A percentile compares a stretch with the other conserved stretches of the same genome.
Conservation (phyloP, 2,797 vertebrate genomes). For the Darevskia mixta region DNA sequence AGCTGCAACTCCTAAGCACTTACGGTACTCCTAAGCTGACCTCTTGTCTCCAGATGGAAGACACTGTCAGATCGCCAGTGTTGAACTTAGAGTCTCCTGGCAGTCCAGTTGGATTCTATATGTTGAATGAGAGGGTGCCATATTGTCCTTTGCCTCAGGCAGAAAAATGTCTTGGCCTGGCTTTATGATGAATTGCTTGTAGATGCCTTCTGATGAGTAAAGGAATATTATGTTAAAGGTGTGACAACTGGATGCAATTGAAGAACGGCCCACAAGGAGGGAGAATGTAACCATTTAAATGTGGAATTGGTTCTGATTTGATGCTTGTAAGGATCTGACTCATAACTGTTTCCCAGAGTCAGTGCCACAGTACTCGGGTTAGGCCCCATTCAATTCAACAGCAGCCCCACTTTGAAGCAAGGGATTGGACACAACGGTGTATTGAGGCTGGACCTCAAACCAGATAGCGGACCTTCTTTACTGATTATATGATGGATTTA, state of each 20-base stretch:
- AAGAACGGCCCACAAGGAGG: not conserved
- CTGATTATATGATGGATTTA: not conserved
- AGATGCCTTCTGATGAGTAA: not conserved
- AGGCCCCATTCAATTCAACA: not conserved
- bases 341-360: not conserved
- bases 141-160: no score
- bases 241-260: not conserved
- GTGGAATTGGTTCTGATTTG: not conserved
- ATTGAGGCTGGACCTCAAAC: not conserved
- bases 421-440: not conserved
- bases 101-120: no score
- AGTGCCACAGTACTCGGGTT: fast-evolving
- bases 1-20: not conserved
- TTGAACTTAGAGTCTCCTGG: no score
- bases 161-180: no score
- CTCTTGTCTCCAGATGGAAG: no score
- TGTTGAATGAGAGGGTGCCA: no score
- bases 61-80: no score
- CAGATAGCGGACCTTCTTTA: not conserved
- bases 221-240: constrained; percentile 5
- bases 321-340: not conserved
- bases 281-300: not conserved
- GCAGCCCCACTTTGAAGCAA: constrained; percentile 7
- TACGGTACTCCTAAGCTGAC: no score
- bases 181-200: no score